A percentile compares a stretch with the other conserved stretches of the same genome.
Evolutionary conservation across 2,113 vertebrate genomes (phyloP).

Genomic region (Columbina picui): DNA sequence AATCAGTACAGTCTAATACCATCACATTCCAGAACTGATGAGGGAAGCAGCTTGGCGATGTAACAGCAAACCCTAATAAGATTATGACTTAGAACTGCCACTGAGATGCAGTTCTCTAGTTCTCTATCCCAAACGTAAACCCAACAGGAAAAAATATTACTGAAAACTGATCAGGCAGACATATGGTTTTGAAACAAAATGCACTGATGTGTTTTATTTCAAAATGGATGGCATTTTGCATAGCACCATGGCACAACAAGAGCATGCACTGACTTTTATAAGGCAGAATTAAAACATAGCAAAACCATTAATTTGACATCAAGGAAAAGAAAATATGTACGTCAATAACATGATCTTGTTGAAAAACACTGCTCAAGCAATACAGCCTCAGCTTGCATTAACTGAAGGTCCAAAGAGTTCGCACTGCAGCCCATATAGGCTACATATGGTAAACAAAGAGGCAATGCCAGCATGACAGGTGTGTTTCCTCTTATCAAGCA

Average conservation of each 20-base stretch:
- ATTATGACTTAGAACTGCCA: constrained; percentile 47
- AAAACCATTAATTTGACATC: neutral
- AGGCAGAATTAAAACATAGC: neutral
- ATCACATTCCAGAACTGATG: constrained; percentile 54
- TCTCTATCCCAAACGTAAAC: neutral
- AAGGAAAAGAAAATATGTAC: neutral
- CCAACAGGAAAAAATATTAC: neutral
- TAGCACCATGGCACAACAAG: neutral
- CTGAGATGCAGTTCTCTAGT: neutral
- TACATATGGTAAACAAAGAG: neutral
- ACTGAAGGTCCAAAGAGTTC: neutral
- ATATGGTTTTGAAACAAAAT: fast-evolving
- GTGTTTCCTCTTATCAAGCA: neutral
- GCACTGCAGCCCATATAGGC: fast-evolving
- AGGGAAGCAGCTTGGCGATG: constrained; percentile 47
- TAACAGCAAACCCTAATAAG: constrained; percentile 31
- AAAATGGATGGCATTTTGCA: neutral
- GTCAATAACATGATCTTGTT: fast-evolving
- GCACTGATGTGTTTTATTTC: neutral
- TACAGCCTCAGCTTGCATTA: neutral
- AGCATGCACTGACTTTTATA: fast-evolving
- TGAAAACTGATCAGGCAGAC: neutral
- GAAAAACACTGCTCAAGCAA: neutral
- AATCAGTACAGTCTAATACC: constrained; percentile 54
- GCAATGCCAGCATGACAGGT: fast-evolving